These are phyloP conservation scores for Phymastichus coffea DNA, from an alignment of 1,140 invertebrate species.

Conservation along the genomic window DNA sequence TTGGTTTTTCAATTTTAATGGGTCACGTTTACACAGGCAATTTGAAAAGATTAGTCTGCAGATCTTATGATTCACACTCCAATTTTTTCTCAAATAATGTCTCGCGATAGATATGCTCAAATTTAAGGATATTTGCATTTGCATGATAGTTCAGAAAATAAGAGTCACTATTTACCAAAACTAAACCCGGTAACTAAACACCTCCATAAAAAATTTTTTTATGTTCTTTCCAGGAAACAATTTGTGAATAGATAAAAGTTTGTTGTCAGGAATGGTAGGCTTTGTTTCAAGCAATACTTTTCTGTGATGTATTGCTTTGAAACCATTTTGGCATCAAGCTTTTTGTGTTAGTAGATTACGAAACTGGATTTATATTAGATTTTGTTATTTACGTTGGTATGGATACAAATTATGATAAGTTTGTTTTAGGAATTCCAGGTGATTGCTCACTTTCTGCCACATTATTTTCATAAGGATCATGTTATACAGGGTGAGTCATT, in stretches of 20 bases:
- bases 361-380: too few relatives aligned
- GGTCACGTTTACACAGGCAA: constrained; percentile 15
- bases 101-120: constrained; percentile 26
- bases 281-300: not conserved
- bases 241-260: not conserved
- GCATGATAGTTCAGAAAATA: constrained; percentile 23
- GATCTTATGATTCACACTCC: constrained; percentile 30
- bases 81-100: constrained; percentile 33
- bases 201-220: constrained; percentile 20
- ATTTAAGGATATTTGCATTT: constrained; percentile 29
- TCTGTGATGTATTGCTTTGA: too few relatives aligned
- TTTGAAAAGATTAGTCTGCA: constrained; percentile 22
- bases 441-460: too few relatives aligned
- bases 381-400: too few relatives aligned
- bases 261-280: not conserved
- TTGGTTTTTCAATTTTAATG: constrained; percentile 29
- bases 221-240: constrained; percentile 4
- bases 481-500: too few relatives aligned
- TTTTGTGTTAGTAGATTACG: too few relatives aligned
- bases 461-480: too few relatives aligned
- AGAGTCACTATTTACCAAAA: constrained; percentile 25
- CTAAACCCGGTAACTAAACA: constrained; percentile 27
- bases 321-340: too few relatives aligned
- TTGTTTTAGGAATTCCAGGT: too few relatives aligned
- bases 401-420: too few relatives aligned